A percentile compares a stretch with the other conserved stretches of the same genome.
Conservation (phyloP, 2,888 invertebrate genomes). For the Ormyrus pomaceus region DNA sequence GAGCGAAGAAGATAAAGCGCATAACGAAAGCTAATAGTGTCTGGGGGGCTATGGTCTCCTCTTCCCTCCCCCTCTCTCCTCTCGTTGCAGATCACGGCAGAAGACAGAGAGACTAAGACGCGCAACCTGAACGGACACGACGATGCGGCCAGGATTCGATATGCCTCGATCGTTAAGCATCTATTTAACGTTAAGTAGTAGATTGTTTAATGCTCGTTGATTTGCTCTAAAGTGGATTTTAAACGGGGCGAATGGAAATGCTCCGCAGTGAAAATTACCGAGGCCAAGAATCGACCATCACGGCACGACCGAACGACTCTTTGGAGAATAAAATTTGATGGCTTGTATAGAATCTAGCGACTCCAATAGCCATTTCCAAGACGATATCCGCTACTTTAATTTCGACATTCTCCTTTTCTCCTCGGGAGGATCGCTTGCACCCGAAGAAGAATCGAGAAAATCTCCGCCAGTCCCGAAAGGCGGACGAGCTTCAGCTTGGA, state of each 20-base stretch:
- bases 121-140: conserved; percentile 23
- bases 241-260: too few relatives aligned
- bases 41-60: conserved; percentile 37
- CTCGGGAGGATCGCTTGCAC: conserved; percentile 2
- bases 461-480: too few relatives aligned
- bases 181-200: neutral
- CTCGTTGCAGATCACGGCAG: conserved; percentile 25
- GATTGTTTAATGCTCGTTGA: too few relatives aligned
- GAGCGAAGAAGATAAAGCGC: conserved; percentile 55
- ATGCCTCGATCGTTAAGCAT: neutral
- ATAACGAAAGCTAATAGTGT: conserved; percentile 57
- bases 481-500: neutral
- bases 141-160: neutral
- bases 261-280: too few relatives aligned
- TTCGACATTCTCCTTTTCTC: conserved; percentile 3
- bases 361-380: too few relatives aligned
- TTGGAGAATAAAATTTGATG: too few relatives aligned
- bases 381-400: neutral
- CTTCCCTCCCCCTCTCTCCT: neutral
- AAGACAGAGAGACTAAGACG: conserved; percentile 5
- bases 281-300: too few relatives aligned
- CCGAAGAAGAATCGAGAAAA: neutral
- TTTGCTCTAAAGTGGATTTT: too few relatives aligned
- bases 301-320: too few relatives aligned
- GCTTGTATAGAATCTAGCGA: too few relatives aligned